A percentile compares a stretch with the other conserved stretches of the same genome.
Conservation (phyloP, 2,113 vertebrate species). For the Calyptommatus sinebrachiatus region DNA sequence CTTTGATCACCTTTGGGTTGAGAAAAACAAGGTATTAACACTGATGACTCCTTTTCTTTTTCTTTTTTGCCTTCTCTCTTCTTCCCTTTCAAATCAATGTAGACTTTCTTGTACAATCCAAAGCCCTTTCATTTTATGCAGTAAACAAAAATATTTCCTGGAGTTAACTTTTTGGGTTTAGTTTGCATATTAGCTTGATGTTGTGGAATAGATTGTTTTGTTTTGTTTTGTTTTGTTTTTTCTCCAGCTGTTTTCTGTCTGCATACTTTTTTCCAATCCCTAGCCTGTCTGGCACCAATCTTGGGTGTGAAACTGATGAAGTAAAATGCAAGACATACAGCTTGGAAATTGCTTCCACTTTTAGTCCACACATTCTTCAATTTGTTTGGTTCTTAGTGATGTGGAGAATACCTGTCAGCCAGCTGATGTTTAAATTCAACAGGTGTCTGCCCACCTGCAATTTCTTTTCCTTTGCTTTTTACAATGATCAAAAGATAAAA, state of each 20-base stretch:
- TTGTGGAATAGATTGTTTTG: background rate
- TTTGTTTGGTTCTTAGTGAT: conserved; percentile 22
- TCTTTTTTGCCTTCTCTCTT: too few relatives aligned
- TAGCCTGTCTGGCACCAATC: conserved; percentile 20
- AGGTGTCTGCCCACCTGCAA: conserved; percentile 33
- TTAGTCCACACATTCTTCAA: conserved; percentile 25
- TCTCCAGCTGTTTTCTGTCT: conserved; percentile 12
- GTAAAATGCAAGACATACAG: conserved; percentile 14
- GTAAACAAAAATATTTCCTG: too few relatives aligned
- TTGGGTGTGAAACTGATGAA: conserved; percentile 28
- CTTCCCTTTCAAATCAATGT: background rate
- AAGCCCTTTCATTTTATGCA: background rate
- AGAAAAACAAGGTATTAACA: too few relatives aligned
- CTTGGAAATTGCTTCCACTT: conserved; percentile 19
- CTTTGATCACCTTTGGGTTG: too few relatives aligned
- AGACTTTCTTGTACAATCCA: background rate
- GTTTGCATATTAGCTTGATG: conserved; percentile 10
- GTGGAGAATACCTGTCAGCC: conserved; percentile 19
- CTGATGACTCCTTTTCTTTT: too few relatives aligned
- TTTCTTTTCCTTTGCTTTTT: conserved; percentile 17
- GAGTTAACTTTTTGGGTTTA: background rate
- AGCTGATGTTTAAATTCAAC: conserved; percentile 19
- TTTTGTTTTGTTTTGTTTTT: background rate
- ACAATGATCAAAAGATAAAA: conserved; percentile 13
- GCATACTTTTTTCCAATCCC: background rate